Base-by-base conservation (phyloP, 2,113 vertebrate genomes). In the Megaptera novaeangliae region DNA sequence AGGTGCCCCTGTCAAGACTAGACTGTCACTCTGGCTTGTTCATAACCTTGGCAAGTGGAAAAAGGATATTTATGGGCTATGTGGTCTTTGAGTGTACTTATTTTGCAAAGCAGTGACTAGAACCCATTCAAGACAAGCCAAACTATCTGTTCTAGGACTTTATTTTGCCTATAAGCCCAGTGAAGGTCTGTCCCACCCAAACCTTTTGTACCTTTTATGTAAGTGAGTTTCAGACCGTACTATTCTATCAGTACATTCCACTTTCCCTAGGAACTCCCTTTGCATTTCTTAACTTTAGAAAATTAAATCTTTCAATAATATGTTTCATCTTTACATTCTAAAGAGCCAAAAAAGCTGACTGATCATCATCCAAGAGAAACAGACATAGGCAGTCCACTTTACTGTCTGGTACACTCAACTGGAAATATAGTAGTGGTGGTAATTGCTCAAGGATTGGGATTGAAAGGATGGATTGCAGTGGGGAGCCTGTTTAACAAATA, bases 401-500 rank as follows among this genome's bases (percentile, higher is more conserved):
- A 41, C 88, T 97, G 64, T 66, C 66, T 94, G 85, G 9, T 94
- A 87, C 6, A 49, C 77, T 94, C 85, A 71, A 84, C 87, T 93
- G 36, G 91, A 52, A 92, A 49, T 46, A n/a, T 64, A 87, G 94
- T 66, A 92, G 77, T 66, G 23, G 36, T 77, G 49, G 84, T 71
- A 90, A 97, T 49, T 93, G 57, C 69, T 83, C 93, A 94, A 72
- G 6, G 0, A 94, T 77, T 75, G 83, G 83, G 59, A 90, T 71
- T 75, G 87, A 94, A 86, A 64, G 49, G 71, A 91, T 44, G 61
- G 68, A 78, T 64, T 93, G 85, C 95, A 94, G 74, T 82, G 71
- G 94, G 93, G n/a, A 94, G n/a, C 64, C 91, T 93, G 49, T 31
- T 94, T 97, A 92, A 84, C 85, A 97, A 93, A 90, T 74, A 94